These are phyloP conservation scores for Nomada ruficornis DNA, from an alignment of 2,888 invertebrate genomes.

Conservation along the genomic window DNA sequence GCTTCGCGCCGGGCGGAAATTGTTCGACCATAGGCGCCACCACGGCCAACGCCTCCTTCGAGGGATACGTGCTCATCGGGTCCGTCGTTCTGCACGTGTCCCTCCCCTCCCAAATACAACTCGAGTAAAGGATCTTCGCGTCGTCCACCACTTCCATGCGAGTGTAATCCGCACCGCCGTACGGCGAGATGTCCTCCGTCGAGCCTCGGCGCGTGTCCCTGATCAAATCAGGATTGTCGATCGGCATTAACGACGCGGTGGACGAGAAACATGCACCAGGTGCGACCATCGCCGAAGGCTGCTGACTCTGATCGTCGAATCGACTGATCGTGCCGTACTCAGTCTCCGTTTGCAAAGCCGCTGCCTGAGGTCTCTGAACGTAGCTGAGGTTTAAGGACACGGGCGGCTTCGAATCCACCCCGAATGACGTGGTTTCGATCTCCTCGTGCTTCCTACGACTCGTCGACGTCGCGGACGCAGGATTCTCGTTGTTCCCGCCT, in stretches of 20 bases:
- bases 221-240: slow-evolving; percentile 93
- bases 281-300: slow-evolving; percentile 87
- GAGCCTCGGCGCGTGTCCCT: slow-evolving; percentile 88
- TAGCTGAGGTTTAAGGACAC: slow-evolving; percentile 80
- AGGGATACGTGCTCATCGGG: slow-evolving; percentile 67
- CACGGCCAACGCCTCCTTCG: slow-evolving; percentile 81
- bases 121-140: slow-evolving; percentile 88
- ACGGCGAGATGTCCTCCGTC: slow-evolving; percentile 85
- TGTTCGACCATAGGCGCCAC: slow-evolving; percentile 73
- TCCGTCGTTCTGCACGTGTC: slow-evolving; percentile 80
- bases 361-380: slow-evolving; percentile 77
- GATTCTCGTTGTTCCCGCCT: slow-evolving; percentile 60
- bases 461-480: slow-evolving; percentile 61
- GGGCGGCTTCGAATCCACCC: slow-evolving; percentile 75
- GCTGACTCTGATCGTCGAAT: slow-evolving; percentile 88
- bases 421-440: slow-evolving; percentile 80
- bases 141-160: slow-evolving; percentile 86
- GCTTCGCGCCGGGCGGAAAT: slow-evolving; percentile 89
- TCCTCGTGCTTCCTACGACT: slow-evolving; percentile 77
- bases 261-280: slow-evolving; percentile 87
- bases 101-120: slow-evolving; percentile 90
- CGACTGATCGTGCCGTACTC: slow-evolving; percentile 84
- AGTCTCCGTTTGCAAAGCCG: slow-evolving; percentile 82
- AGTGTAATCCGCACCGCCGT: slow-evolving; percentile 92
- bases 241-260: slow-evolving; percentile 89